A percentile compares a stretch with the other conserved stretches of the same genome.
Conservation (phyloP, 92 coral and sea anemone genomes). For the Zoanthus gigantus region DNA sequence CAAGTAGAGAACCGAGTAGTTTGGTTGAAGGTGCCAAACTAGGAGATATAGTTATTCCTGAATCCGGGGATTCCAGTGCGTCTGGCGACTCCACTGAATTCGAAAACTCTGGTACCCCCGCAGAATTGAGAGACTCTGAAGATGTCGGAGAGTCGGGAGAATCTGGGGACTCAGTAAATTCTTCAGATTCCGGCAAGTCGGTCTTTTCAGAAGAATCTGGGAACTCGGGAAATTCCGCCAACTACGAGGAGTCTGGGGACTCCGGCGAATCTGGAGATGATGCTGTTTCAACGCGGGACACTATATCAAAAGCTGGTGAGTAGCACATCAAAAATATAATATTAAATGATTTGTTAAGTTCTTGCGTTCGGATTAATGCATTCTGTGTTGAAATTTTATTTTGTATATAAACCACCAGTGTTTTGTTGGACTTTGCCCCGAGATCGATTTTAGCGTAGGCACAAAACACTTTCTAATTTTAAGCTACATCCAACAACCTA, state of each 20-base stretch:
- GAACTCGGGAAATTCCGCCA: background rate
- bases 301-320: background rate
- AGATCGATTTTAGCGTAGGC: too few species aligned
- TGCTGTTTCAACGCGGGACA: background rate
- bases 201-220: background rate
- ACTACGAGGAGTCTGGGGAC: background rate
- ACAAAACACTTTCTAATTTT: too few species aligned
- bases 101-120: background rate
- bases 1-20: background rate
- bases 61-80: background rate
- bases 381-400: too few species aligned
- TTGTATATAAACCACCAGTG: too few species aligned
- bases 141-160: background rate
- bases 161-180: background rate
- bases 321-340: background rate
- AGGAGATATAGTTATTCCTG: background rate
- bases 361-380: too few species aligned
- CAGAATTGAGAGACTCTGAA: background rate
- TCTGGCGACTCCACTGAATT: background rate
- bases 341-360: too few species aligned
- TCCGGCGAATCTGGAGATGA: constrained; percentile 1
- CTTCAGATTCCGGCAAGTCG: background rate
- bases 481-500: too few species aligned
- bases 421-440: too few species aligned
- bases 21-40: background rate